Evolutionary conservation across 2,113 vertebrate species (phyloP).

Genomic region (Odobenus rosmarus): DNA sequence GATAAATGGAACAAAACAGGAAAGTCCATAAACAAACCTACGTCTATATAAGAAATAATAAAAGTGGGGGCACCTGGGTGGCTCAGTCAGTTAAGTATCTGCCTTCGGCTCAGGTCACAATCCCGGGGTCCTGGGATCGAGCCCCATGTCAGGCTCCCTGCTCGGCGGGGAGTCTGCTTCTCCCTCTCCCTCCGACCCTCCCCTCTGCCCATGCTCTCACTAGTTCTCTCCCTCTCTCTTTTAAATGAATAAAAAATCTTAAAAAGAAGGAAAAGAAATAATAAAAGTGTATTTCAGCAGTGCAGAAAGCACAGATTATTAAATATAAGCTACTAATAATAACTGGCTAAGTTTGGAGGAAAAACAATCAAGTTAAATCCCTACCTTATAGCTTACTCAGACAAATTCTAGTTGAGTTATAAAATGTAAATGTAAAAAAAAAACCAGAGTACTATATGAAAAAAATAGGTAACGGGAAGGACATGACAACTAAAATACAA

Average conservation of each 20-base stretch:
- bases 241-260: background rate
- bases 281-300: background rate
- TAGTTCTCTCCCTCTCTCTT: no score
- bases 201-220: no score
- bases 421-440: background rate
- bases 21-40: background rate
- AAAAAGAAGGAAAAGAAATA: background rate
- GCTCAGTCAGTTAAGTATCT: background rate
- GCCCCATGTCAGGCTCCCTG: no score
- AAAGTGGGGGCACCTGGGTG: background rate
- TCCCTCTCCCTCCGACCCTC: no score
- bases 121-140: background rate
- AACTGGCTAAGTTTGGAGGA: background rate
- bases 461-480: background rate
- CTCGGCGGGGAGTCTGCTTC: no score
- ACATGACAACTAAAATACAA: background rate
- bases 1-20: background rate
- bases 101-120: background rate
- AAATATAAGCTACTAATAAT: background rate
- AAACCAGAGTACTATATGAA: background rate
- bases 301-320: background rate
- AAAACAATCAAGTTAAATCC: background rate
- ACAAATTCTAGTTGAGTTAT: slow-evolving; percentile 43
- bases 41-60: background rate
- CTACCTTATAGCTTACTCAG: background rate